These are phyloP conservation scores for Eupeodes latifasciatus DNA, from an alignment of 2,888 invertebrate genomes.

Conservation along the genomic window DNA sequence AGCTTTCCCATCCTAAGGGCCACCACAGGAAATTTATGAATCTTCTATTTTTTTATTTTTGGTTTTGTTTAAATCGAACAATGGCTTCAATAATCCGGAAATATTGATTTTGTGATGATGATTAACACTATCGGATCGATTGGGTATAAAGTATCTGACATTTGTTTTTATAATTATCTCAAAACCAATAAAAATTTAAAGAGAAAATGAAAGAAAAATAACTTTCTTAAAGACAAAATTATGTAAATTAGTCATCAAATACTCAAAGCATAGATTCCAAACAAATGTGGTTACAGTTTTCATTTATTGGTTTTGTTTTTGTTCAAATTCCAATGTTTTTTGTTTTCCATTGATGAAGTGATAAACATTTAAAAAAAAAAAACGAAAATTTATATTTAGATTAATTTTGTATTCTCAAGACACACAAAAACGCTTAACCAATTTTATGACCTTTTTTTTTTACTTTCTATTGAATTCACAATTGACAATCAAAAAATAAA, in stretches of 20 bases:
- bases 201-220: neutral
- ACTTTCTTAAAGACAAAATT: constrained; percentile 24
- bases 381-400: neutral
- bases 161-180: neutral
- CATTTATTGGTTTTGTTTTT: neutral
- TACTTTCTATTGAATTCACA: constrained; percentile 50
- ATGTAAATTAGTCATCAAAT: constrained; percentile 19
- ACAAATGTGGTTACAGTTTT: constrained; percentile 23
- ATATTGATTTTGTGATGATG: constrained; percentile 6
- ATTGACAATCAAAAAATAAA: neutral
- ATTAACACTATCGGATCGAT: constrained; percentile 2
- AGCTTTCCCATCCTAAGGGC: constrained; percentile 1
- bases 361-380: neutral
- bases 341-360: neutral
- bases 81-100: constrained; percentile 24
- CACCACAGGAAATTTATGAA: neutral
- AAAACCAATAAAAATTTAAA: neutral
- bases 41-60: too few species aligned
- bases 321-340: neutral
- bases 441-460: constrained; percentile 33
- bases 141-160: neutral
- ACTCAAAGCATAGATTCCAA: constrained; percentile 1
- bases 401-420: constrained; percentile 4
- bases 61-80: constrained; percentile 4
- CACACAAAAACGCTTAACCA: neutral